Evolutionary conservation across 2,888 invertebrate species (phyloP).

Genomic region (Drosophila planitibia): DNA sequence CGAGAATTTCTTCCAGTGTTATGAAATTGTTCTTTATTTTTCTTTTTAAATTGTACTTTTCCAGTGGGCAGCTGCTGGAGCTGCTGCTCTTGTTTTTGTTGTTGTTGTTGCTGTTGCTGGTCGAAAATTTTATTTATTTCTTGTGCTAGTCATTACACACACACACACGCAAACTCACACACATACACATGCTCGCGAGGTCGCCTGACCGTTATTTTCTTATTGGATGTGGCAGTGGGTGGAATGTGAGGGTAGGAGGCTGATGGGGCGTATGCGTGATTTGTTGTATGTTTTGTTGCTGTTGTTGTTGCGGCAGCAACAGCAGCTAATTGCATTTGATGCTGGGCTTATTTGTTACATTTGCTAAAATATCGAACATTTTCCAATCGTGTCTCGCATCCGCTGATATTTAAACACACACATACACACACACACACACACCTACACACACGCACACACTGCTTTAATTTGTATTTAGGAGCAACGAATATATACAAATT

Average conservation of each 20-base stretch:
- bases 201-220: slow-evolving; percentile 55
- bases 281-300: slow-evolving; percentile 13
- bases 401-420: slow-evolving; percentile 32
- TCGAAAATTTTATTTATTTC: slow-evolving; percentile 70
- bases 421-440: slow-evolving; percentile 4
- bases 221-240: slow-evolving; percentile 33
- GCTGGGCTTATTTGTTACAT: slow-evolving; percentile 28
- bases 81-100: slow-evolving; percentile 26
- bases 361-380: slow-evolving; percentile 55
- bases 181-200: slow-evolving; percentile 37
- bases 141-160: slow-evolving; percentile 72
- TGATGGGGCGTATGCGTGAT: slow-evolving; percentile 10
- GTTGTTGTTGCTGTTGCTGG: slow-evolving; percentile 35
- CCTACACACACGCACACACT: slow-evolving; percentile 29
- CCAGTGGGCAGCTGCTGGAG: slow-evolving; percentile 73
- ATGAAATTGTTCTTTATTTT: slow-evolving; percentile 20
- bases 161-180: slow-evolving; percentile 27
- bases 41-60: slow-evolving; percentile 28
- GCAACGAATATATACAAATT: slow-evolving; percentile 76
- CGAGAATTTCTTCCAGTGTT: slow-evolving; percentile 26
- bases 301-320: slow-evolving; percentile 32
- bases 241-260: slow-evolving; percentile 72
- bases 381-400: slow-evolving; percentile 52
- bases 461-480: slow-evolving; percentile 64
- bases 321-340: slow-evolving; percentile 45